Base-by-base conservation (phyloP, 2,888 invertebrate species). In the Rhimphoctona megacephalus region DNA sequence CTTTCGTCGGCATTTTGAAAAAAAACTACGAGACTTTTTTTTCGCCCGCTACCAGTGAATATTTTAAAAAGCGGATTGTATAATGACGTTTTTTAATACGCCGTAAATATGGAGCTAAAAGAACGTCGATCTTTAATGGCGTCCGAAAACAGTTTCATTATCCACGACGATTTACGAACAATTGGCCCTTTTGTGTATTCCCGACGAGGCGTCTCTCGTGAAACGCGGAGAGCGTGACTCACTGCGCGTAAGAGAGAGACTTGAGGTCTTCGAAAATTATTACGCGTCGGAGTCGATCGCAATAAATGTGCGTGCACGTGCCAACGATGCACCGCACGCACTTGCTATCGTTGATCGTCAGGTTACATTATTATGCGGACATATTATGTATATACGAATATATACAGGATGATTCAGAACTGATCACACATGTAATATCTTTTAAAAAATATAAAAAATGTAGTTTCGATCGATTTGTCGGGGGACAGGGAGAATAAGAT, bases 181-280 rank as follows among this genome's bases (percentile, higher is more conserved):
- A 86, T 83, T 81, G 86, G 86, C 83, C 86, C 86, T 86, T 86
- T 86, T 86, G 83, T 86, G 86, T 80, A 86, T 86, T 86, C 86
- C 70, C 76, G 70, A 80, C 86, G 86, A 86, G 83, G 85, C 81
- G 80, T 69, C 85, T 66, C 85, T 39, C 81, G 67, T 8, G 79
- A 64, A 67, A 74, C 67, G 76, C 76, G 36, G 25, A 52, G 76
- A 76, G 83, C 86, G 86, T 86, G 86, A 86, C 86, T 86, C 86
- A 86, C 83, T 66, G 39, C 36, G 54, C 36, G 39, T 8, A 5
- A 30, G 69, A 39, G 25, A 78, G 52, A 61, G 49, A 72, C 72
- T 43, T 43, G 43, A 43, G 43, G 14, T 33, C 80, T 80, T 77
- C 72, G 83, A 78, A 86, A 86, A 86, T 86, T 86, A 86, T 86